Conservation (phyloP, 2,888 invertebrate species). For the Xestobium rufovillosum region DNA sequence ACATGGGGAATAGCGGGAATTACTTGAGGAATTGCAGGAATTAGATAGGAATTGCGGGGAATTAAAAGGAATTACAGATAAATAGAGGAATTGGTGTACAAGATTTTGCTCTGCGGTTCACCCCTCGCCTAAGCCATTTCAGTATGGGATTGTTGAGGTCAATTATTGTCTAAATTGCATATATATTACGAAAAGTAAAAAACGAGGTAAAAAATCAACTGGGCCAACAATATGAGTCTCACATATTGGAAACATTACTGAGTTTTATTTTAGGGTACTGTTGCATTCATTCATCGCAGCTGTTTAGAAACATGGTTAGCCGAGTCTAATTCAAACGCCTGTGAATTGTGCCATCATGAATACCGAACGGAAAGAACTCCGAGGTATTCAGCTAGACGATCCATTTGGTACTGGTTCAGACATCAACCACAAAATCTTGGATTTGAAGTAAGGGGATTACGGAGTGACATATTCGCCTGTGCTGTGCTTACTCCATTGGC, state of each 20-base stretch:
- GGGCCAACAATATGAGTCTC: too few relatives aligned
- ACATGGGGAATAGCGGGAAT: too few relatives aligned
- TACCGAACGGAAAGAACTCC: conserved; percentile 60
- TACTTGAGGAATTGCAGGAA: too few relatives aligned
- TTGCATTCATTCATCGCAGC: conserved; percentile 63
- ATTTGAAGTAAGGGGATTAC: conserved; percentile 34
- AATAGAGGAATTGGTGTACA: too few relatives aligned
- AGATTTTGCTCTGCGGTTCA: too few relatives aligned
- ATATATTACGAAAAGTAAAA: too few relatives aligned
- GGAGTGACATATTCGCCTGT: conserved; percentile 50
- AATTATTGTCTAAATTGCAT: too few relatives aligned
- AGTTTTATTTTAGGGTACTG: conserved; percentile 50
- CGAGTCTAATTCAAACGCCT: conserved; percentile 60
- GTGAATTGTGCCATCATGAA: conserved; percentile 64
- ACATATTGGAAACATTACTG: conserved; percentile 5
- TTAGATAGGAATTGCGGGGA: too few relatives aligned
- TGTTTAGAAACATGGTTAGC: conserved; percentile 72
- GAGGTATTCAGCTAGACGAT: conserved; percentile 49
- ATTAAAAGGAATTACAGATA: too few relatives aligned
- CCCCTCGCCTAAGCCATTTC: too few relatives aligned
- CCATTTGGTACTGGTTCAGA: conserved; percentile 54
- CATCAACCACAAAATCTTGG: conserved; percentile 32
- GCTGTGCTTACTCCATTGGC: conserved; percentile 52
- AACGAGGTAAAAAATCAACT: too few relatives aligned
- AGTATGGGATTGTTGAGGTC: too few relatives aligned